Percentiles rank a stretch among this genome's conserved stretches.
Evolutionary conservation across 2,113 vertebrate genomes (phyloP).

Genomic region (Psittacara wagleri): DNA sequence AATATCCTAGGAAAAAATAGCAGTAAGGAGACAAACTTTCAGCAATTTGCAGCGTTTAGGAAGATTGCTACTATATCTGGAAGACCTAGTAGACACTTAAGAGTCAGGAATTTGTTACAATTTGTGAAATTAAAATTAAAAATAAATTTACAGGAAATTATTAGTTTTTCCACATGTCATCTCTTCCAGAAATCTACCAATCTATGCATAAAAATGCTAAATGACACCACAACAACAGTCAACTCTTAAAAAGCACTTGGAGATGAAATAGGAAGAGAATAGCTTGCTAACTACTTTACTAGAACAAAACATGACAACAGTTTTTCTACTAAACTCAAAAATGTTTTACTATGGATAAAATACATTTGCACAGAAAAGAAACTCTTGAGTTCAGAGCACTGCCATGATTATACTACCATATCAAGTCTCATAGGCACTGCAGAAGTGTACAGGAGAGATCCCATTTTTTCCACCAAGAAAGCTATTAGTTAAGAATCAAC

Average conservation of each 20-base stretch:
- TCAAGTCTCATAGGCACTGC: background rate
- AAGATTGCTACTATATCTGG: background rate
- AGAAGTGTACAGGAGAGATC: background rate
- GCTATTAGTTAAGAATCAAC: background rate
- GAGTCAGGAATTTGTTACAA: background rate
- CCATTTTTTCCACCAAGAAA: background rate
- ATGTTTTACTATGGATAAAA: background rate
- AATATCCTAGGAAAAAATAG: background rate
- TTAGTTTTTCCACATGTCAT: background rate
- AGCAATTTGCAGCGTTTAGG: background rate
- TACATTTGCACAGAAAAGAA: background rate
- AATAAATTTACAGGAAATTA: background rate
- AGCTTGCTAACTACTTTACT: background rate
- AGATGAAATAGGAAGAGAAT: background rate
- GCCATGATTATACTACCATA: background rate
- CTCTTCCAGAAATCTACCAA: background rate
- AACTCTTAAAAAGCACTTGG: background rate
- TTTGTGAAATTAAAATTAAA: background rate
- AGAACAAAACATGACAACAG: background rate
- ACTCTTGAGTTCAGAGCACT: background rate
- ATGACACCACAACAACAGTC: background rate
- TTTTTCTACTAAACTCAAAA: background rate
- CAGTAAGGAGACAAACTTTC: background rate
- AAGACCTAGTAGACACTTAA: background rate
- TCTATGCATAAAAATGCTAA: background rate